These are phyloP conservation scores for Heterochromis multidens DNA, from an alignment of 2,113 vertebrate species.

Conservation along the genomic window DNA sequence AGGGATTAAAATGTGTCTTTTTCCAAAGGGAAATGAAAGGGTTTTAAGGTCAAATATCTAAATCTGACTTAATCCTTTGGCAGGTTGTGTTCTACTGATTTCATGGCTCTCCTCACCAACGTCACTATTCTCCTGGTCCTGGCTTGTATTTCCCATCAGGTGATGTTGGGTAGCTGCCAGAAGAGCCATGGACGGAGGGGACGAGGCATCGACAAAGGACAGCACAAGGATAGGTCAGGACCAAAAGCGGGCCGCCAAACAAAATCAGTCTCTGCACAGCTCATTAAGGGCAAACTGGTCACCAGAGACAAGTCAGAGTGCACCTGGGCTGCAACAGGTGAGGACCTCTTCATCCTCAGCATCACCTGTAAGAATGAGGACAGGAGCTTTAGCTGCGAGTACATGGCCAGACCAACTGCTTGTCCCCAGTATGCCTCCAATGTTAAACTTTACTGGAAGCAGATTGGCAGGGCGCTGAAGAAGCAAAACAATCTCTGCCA, in stretches of 20 bases:
- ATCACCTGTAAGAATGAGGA: slow-evolving; percentile 71
- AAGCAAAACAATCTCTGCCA: slow-evolving; percentile 81
- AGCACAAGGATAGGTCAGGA: slow-evolving; percentile 14
- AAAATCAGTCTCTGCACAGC: slow-evolving; percentile 20
- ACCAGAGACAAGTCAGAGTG: slow-evolving; percentile 79
- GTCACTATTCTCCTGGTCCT: slow-evolving; percentile 74
- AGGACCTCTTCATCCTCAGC: slow-evolving; percentile 46
- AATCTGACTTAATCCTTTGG: slow-evolving; percentile 26
- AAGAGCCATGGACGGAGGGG: slow-evolving; percentile 55
- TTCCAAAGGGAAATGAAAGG: neutral
- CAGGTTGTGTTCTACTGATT: slow-evolving; percentile 12
- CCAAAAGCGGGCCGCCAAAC: neutral
- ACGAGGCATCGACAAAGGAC: slow-evolving; percentile 14
- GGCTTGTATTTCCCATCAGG: slow-evolving; percentile 72
- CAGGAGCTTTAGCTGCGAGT: slow-evolving; percentile 77
- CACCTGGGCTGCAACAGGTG: slow-evolving; percentile 73
- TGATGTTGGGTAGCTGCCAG: slow-evolving; percentile 64
- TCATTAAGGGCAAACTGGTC: slow-evolving; percentile 74
- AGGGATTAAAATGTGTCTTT: neutral
- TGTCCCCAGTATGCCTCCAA: slow-evolving; percentile 75
- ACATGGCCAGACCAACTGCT: slow-evolving; percentile 73
- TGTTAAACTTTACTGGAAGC: slow-evolving; percentile 82
- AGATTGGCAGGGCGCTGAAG: slow-evolving; percentile 77
- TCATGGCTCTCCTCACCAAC: slow-evolving; percentile 71
- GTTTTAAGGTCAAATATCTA: neutral